These are phyloP conservation scores for Bombus waltoni DNA, from an alignment of 1,140 invertebrate genomes.

Conservation along the genomic window DNA sequence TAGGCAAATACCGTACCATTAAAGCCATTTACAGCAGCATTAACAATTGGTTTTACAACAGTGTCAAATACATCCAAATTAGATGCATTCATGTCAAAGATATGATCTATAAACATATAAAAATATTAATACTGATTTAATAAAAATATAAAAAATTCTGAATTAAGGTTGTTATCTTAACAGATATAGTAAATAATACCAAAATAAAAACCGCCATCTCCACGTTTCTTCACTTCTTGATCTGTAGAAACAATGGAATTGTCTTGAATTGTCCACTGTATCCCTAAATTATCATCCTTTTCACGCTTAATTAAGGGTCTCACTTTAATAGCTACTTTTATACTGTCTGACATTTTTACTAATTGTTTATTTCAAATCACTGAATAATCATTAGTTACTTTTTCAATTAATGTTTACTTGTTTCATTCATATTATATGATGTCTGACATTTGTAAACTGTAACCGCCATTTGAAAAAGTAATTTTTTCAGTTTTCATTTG, in stretches of 20 bases:
- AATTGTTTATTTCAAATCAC: neutral
- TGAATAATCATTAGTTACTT: neutral
- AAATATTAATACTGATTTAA: constrained; percentile 10
- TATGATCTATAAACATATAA: constrained; percentile 86
- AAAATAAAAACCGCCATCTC: constrained; percentile 80
- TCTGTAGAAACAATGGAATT: constrained; percentile 85
- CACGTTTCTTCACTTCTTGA: constrained; percentile 73
- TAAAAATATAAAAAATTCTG: neutral
- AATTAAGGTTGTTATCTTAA: neutral
- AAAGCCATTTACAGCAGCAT: constrained; percentile 89
- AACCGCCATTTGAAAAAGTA: constrained; percentile 22
- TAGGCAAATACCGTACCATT: constrained; percentile 97
- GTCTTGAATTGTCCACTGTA: constrained; percentile 85
- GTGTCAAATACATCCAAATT: constrained; percentile 87
- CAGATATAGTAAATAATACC: constrained; percentile 73
- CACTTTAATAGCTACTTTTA: constrained; percentile 90
- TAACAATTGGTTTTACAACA: constrained; percentile 88
- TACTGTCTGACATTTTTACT: constrained; percentile 84
- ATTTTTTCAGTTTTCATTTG: neutral
- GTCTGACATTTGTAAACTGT: neutral
- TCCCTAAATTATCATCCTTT: constrained; percentile 83
- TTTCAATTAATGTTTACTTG: neutral
- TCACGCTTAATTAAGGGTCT: constrained; percentile 87
- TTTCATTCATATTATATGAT: neutral
- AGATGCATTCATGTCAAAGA: constrained; percentile 85